A percentile compares a stretch with the other conserved stretches of the same genome.
Conservation (phyloP, 1,140 invertebrate species). For the Chymomyza costata region DNA sequence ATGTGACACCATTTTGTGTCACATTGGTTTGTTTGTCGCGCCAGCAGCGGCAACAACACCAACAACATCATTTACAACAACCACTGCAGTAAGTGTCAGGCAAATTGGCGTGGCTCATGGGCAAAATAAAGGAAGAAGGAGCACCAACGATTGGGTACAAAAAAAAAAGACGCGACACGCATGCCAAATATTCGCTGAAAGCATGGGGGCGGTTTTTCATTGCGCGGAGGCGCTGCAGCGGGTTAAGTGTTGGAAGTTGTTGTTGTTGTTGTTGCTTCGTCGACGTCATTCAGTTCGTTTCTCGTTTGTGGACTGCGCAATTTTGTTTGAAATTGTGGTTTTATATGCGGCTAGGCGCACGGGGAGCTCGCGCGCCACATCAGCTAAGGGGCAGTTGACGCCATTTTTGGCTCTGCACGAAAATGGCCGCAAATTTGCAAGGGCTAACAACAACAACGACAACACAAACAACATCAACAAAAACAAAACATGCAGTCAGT, state of each 20-base stretch:
- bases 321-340: conserved; percentile 65
- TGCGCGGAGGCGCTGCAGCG: neutral
- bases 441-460: conserved; percentile 7
- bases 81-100: no score
- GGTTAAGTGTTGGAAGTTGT: neutral
- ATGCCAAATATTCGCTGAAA: conserved; percentile 56
- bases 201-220: no score
- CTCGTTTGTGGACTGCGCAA: conserved; percentile 23
- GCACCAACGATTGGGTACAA: conserved; percentile 11
- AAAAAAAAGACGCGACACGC: conserved; percentile 57
- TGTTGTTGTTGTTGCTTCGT: no score
- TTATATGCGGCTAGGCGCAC: conserved; percentile 32
- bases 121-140: conserved; percentile 2
- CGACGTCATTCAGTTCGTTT: no score
- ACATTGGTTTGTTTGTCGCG: conserved; percentile 46
- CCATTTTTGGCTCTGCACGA: conserved; percentile 50
- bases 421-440: conserved; percentile 43
- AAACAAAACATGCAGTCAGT: no score
- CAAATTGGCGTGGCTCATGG: no score
- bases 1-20: conserved; percentile 31
- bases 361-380: no score
- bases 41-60: conserved; percentile 20
- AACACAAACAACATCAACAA: conserved; percentile 4
- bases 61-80: conserved; percentile 28
- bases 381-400: conserved; percentile 14